Conservation (phyloP, 2,797 vertebrate species). For the Halcyon chelicuti region DNA sequence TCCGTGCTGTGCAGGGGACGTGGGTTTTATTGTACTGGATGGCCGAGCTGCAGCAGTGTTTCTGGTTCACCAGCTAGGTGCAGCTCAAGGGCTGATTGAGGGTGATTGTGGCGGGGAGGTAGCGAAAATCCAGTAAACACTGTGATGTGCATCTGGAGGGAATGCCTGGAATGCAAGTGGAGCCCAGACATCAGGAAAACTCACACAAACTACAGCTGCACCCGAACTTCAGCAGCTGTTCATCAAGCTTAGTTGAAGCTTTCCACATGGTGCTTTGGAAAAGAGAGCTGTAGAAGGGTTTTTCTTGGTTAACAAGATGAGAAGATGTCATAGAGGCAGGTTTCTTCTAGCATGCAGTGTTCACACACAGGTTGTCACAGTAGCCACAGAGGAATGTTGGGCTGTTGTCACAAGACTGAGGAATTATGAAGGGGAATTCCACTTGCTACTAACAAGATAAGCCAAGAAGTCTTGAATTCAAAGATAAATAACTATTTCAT, state of each 20-base stretch:
- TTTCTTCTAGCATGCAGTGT: not conserved
- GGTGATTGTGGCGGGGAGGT: not conserved
- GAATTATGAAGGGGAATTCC: not conserved
- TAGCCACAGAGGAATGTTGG: not conserved
- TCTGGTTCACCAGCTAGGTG: not conserved
- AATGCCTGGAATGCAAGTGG: not conserved
- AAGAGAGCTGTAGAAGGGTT: not conserved
- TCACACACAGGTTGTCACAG: rapidly evolving
- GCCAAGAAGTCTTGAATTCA: not conserved
- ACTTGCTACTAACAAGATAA: not conserved
- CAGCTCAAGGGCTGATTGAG: not conserved
- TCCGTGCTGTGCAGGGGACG: not conserved
- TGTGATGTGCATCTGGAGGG: not conserved
- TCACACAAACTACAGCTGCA: not conserved
- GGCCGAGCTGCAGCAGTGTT: not conserved
- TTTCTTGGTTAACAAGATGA: not conserved
- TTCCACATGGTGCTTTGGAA: not conserved
- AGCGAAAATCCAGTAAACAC: not conserved
- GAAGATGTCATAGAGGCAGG: not conserved
- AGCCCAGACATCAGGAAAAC: not conserved
- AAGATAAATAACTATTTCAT: not conserved
- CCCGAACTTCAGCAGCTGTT: not conserved
- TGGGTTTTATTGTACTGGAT: not conserved
- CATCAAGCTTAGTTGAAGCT: not conserved
- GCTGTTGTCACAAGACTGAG: not conserved